phyloP scores from a whole-genome alignment of 1,140 invertebrate species.

The Sycophila sp. region DNA sequence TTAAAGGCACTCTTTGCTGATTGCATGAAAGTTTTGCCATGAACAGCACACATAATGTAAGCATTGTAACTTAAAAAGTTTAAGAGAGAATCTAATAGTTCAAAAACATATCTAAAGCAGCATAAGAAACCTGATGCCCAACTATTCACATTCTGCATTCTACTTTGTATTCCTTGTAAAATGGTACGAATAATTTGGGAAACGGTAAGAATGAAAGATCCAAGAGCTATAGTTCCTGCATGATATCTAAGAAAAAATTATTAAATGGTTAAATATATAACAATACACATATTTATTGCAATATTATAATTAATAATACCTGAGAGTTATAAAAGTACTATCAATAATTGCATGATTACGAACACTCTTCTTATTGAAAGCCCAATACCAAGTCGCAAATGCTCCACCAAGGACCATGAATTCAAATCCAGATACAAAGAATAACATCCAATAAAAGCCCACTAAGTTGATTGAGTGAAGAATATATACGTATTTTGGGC shows the following conservation, averaged over 20 bases:
- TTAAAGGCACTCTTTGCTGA: conserved; percentile 91
- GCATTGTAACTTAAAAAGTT: conserved; percentile 89
- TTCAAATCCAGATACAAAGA: conserved; percentile 90
- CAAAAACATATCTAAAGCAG: conserved; percentile 89
- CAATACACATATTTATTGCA: neutral
- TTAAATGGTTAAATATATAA: neutral
- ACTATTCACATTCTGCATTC: conserved; percentile 82
- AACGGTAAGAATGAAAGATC: conserved; percentile 90
- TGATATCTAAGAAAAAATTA: conserved; percentile 77
- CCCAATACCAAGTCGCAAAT: conserved; percentile 95
- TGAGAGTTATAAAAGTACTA: conserved; percentile 68
- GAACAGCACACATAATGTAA: conserved; percentile 96
- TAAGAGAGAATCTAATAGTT: conserved; percentile 90
- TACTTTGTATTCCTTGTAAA: conserved; percentile 86
- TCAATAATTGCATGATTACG: conserved; percentile 81
- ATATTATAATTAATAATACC: conserved; percentile 36
- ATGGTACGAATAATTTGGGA: conserved; percentile 86
- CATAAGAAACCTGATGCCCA: conserved; percentile 80
- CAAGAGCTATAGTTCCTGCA: conserved; percentile 92
- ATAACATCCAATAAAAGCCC: conserved; percentile 89
- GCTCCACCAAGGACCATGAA: conserved; percentile 90
- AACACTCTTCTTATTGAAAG: conserved; percentile 81
- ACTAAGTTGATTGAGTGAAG: conserved; percentile 81
- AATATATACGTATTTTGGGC: conserved; percentile 64
- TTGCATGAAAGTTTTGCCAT: conserved; percentile 90